A percentile compares a stretch with the other conserved stretches of the same genome.
phyloP scores from a whole-genome alignment of 2,113 vertebrate genomes.

The Megaceryle torquata region DNA sequence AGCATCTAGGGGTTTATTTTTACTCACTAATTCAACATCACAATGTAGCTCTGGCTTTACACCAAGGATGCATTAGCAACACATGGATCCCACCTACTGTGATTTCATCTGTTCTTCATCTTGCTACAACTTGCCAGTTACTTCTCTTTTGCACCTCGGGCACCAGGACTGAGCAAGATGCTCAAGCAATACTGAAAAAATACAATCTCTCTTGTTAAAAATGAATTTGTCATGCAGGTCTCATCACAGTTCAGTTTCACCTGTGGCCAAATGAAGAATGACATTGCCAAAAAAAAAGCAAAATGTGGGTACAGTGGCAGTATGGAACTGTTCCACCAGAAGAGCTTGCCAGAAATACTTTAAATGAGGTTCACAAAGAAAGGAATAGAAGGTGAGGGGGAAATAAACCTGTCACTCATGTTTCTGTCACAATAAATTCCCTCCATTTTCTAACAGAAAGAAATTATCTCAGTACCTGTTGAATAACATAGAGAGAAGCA shows the following conservation, averaged over 20 bases:
- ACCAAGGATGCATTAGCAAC: background rate
- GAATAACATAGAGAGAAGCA: background rate
- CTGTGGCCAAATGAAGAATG: background rate
- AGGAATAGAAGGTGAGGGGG: background rate
- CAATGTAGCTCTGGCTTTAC: background rate
- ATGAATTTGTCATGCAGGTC: background rate
- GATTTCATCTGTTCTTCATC: background rate
- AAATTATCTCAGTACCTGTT: background rate
- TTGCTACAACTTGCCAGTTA: background rate
- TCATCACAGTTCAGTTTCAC: background rate
- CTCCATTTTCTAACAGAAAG: background rate
- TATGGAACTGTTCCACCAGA: background rate
- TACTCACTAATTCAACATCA: background rate
- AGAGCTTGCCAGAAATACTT: background rate
- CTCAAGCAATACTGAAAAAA: background rate
- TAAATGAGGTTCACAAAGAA: background rate
- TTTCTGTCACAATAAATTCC: background rate
- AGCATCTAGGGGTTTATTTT: background rate
- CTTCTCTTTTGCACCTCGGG: background rate
- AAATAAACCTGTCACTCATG: fast-evolving
- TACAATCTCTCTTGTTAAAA: background rate
- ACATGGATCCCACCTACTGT: background rate
- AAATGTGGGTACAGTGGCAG: background rate
- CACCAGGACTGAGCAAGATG: background rate
- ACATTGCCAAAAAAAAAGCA: background rate